These are phyloP conservation scores for Trachythela sp. DNA, from an alignment of 64 coral and sea anemone species.

Conservation along the genomic window DNA sequence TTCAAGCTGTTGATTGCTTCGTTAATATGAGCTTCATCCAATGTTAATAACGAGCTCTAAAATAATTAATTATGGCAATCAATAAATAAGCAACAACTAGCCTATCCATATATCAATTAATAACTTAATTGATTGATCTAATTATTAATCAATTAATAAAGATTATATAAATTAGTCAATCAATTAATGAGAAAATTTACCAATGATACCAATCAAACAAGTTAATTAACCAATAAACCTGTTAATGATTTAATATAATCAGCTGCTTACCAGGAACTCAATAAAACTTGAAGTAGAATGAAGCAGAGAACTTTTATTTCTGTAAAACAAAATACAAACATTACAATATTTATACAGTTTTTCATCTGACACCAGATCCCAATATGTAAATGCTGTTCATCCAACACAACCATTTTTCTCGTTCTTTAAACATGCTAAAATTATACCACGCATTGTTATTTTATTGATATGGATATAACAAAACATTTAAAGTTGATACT, in stretches of 20 bases:
- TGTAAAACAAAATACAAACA: background rate
- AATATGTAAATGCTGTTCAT: too few species aligned
- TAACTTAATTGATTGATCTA: background rate
- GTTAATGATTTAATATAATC: background rate
- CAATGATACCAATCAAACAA: too few species aligned
- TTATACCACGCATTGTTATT: too few species aligned
- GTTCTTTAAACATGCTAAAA: too few species aligned
- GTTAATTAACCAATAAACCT: too few species aligned
- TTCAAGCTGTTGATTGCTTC: background rate
- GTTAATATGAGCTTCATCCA: background rate
- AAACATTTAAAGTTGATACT: too few species aligned
- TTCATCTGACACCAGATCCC: too few species aligned
- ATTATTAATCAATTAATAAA: too few species aligned
- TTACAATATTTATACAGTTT: background rate
- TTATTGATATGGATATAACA: too few species aligned
- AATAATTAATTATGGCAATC: background rate
- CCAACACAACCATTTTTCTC: too few species aligned
- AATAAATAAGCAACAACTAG: background rate
- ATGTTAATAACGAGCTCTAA: background rate
- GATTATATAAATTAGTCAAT: too few species aligned
- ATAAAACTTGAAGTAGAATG: background rate
- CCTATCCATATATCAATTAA: background rate
- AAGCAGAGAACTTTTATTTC: background rate
- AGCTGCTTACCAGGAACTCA: background rate
- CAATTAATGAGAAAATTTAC: too few species aligned